phyloP scores from a whole-genome alignment of 1,140 invertebrate genomes.

The Pemphigus obesinymphae region DNA sequence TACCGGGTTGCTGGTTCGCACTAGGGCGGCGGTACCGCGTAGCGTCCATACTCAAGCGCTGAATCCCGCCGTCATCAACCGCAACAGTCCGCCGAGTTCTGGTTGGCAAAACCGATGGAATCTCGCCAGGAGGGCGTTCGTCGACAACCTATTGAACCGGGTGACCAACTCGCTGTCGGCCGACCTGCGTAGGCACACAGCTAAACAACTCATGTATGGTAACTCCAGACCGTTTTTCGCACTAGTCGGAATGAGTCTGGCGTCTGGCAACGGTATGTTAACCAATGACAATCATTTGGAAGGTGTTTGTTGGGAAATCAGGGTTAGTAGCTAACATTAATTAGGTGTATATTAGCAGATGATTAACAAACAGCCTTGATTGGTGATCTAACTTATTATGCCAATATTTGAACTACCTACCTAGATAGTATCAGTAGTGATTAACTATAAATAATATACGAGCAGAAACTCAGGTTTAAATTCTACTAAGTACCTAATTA shows the following conservation, averaged over 20 bases:
- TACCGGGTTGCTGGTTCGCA: background rate
- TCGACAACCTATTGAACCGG: conserved; percentile 64
- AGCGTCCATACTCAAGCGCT: conserved; percentile 4
- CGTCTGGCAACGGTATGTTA: conserved; percentile 67
- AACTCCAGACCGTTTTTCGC: conserved; percentile 71
- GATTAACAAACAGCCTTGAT: no score
- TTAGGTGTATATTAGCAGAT: background rate
- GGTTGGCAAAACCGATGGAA: conserved; percentile 44
- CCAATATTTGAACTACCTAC: no score
- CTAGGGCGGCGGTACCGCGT: background rate
- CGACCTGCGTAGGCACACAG: conserved; percentile 59
- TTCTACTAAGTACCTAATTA: no score
- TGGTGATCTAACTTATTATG: no score
- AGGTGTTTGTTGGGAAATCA: conserved; percentile 72
- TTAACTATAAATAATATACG: no score
- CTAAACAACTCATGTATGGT: conserved; percentile 61
- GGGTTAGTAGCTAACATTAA: conserved; percentile 53
- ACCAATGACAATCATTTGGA: conserved; percentile 75
- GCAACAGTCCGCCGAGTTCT: background rate
- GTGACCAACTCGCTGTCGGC: conserved; percentile 63
- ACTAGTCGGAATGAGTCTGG: conserved; percentile 67
- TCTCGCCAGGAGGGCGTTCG: conserved; percentile 59
- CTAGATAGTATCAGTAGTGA: no score
- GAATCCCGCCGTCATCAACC: background rate
- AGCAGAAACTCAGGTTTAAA: no score